phyloP scores from a whole-genome alignment of 2,888 invertebrate species.

The Protonemura montana region DNA sequence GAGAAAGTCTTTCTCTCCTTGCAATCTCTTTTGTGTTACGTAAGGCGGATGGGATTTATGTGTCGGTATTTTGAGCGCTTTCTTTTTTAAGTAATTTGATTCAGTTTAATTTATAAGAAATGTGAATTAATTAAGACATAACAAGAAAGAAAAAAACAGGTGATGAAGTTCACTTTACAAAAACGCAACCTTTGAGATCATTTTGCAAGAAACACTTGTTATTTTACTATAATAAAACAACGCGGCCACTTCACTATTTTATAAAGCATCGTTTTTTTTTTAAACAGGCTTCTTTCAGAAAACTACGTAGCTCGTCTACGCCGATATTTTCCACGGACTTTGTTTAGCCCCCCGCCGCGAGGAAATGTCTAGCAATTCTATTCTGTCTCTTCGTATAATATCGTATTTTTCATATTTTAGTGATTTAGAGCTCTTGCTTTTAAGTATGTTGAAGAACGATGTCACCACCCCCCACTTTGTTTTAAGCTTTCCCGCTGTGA shows the following conservation, averaged over 20 bases:
- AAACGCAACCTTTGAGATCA: not conserved
- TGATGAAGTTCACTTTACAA: not conserved
- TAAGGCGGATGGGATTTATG: not conserved
- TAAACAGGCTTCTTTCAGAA: not conserved
- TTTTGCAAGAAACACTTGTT: not conserved
- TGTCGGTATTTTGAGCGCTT: not conserved
- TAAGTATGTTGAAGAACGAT: conserved; percentile 34
- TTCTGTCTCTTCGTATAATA: conserved; percentile 8
- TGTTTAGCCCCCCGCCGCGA: not conserved
- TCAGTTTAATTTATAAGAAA: not conserved
- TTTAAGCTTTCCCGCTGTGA: conserved; percentile 33
- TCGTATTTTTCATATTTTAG: conserved; percentile 26
- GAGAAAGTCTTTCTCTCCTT: not conserved
- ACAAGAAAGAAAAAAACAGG: not conserved
- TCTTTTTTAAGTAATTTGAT: not conserved
- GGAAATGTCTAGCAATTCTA: conserved; percentile 12
- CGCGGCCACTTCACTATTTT: not conserved
- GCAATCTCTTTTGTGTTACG: not conserved
- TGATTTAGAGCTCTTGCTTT: conserved; percentile 17
- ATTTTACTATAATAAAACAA: not conserved
- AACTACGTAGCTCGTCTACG: not conserved
- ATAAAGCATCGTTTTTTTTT: not conserved
- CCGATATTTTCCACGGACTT: not conserved
- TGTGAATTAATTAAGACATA: not conserved
- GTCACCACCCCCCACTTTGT: conserved; percentile 38